A percentile compares a stretch with the other conserved stretches of the same genome.
Evolutionary conservation across 1,140 invertebrate species (phyloP).

Genomic region (Lepidotrigona ventralis): DNA sequence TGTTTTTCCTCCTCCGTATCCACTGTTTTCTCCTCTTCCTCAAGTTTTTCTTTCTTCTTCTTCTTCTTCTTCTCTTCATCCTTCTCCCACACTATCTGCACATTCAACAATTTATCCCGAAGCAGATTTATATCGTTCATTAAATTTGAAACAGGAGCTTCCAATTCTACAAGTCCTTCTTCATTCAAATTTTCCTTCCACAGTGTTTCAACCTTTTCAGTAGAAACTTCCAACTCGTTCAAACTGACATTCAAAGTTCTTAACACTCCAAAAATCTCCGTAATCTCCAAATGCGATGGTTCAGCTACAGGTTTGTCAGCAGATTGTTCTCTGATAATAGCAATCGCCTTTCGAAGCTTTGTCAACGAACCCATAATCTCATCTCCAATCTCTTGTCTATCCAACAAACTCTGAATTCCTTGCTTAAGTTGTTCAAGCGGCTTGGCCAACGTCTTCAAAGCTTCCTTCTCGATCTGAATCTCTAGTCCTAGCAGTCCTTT

Average conservation of each 20-base stretch:
- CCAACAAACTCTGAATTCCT: conserved; percentile 16
- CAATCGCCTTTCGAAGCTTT: conserved; percentile 27
- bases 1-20: conserved; percentile 50
- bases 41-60: conserved; percentile 38
- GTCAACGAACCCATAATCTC: not conserved
- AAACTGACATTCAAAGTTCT: conserved; percentile 25
- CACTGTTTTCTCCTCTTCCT: conserved; percentile 27
- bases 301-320: conserved; percentile 47
- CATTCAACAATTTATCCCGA: conserved; percentile 17
- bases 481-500: conserved; percentile 20
- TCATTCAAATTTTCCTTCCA: conserved; percentile 33
- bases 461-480: conserved; percentile 41
- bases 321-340: conserved; percentile 36
- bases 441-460: conserved; percentile 30
- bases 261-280: not conserved
- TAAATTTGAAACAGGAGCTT: conserved; percentile 33
- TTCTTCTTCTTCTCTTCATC: conserved; percentile 46
- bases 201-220: conserved; percentile 9
- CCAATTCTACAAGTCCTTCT: conserved; percentile 40
- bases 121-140: conserved; percentile 23
- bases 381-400: conserved; percentile 5
- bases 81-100: conserved; percentile 10
- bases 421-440: conserved; percentile 45
- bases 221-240: conserved; percentile 31
- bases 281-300: not conserved